phyloP scores from a whole-genome alignment of 37 sponge, comb jelly and placozoan species.

The Amphimedon queenslandica region DNA sequence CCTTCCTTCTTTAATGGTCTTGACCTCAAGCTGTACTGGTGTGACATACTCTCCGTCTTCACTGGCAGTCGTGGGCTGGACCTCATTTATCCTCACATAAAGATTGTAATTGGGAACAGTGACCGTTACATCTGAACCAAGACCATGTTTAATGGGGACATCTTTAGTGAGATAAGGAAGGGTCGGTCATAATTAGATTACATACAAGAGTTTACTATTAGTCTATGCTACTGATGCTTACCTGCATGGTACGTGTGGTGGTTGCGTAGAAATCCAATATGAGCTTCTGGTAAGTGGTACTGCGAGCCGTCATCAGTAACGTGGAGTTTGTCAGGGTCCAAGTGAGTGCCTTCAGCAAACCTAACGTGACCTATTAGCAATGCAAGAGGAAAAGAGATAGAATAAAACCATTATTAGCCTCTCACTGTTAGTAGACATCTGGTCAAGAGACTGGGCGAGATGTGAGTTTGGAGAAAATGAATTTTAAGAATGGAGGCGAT shows the following conservation, averaged over 20 bases:
- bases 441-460: no score
- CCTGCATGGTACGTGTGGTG: conserved; percentile 71
- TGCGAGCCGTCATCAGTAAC: conserved; percentile 10
- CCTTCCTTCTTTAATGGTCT: conserved; percentile 69
- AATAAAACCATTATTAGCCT: not conserved
- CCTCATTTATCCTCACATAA: conserved; percentile 27
- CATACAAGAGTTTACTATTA: not conserved
- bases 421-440: not conserved
- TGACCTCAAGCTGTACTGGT: conserved; percentile 39
- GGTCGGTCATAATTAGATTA: not conserved
- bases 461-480: no score
- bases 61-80: not conserved
- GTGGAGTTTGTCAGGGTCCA: conserved; percentile 65
- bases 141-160: not conserved
- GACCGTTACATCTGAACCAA: conserved; percentile 28
- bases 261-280: conserved; percentile 56
- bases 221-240: not conserved
- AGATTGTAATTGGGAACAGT: conserved; percentile 49
- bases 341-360: conserved; percentile 48
- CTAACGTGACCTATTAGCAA: conserved; percentile 19
- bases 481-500: no score
- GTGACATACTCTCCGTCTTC: conserved; percentile 17
- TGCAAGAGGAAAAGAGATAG: conserved; percentile 2
- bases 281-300: conserved; percentile 58
- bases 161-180: no score